These are phyloP conservation scores for Byasa hedistus DNA, from an alignment of 2,888 invertebrate genomes.

Conservation along the genomic window DNA sequence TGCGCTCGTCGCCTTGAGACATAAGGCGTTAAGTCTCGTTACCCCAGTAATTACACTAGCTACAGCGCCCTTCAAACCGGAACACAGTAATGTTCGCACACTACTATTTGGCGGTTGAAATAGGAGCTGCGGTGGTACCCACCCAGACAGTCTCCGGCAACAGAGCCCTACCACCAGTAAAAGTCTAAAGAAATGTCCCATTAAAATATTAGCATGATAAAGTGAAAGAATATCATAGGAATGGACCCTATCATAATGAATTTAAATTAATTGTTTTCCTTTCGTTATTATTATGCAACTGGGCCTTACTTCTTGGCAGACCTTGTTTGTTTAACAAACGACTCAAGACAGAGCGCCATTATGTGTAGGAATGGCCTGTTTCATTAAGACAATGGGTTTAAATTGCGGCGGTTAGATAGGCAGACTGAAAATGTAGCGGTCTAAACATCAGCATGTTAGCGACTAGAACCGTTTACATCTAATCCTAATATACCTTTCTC, in stretches of 20 bases:
- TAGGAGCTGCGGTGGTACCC: too few relatives aligned
- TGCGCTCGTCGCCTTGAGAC: too few relatives aligned
- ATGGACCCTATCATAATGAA: neutral
- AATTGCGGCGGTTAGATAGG: slow-evolving; percentile 71
- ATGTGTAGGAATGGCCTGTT: slow-evolving; percentile 65
- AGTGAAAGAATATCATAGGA: neutral
- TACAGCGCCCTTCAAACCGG: too few relatives aligned
- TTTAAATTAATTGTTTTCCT: slow-evolving; percentile 3
- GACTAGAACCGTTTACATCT: slow-evolving; percentile 8
- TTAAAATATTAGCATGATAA: neutral
- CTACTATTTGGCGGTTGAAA: too few relatives aligned
- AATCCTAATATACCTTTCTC: neutral
- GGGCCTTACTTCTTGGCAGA: slow-evolving; percentile 9
- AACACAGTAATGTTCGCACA: too few relatives aligned
- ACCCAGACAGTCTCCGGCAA: too few relatives aligned
- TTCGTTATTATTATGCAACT: slow-evolving; percentile 2
- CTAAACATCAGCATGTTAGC: slow-evolving; percentile 33
- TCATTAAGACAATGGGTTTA: slow-evolving; percentile 76
- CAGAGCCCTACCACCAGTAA: too few relatives aligned
- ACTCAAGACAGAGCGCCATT: slow-evolving; percentile 50
- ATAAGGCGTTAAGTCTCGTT: too few relatives aligned
- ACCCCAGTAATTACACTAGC: too few relatives aligned
- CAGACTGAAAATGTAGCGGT: slow-evolving; percentile 46
- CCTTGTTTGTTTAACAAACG: slow-evolving; percentile 44
- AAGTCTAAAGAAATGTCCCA: neutral